Conservation (phyloP, 1,140 invertebrate genomes). For the Apocrypta bakeri region DNA sequence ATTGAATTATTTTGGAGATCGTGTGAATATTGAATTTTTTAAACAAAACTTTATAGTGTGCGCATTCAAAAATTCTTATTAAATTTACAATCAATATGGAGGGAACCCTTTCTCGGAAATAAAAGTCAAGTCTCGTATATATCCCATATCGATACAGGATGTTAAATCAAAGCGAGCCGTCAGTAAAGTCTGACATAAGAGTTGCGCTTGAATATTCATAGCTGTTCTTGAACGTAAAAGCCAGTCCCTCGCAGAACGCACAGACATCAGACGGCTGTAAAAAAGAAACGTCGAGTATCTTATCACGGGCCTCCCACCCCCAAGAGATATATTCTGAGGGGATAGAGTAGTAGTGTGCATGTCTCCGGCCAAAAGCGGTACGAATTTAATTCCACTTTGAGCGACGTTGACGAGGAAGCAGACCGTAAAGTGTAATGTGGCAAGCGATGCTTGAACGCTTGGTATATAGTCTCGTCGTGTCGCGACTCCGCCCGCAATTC, state of each 20-base stretch:
- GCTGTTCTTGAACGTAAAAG: not conserved
- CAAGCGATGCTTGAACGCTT: constrained; percentile 36
- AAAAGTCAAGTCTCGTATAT: no score
- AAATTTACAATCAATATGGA: no score
- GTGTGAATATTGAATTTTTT: no score
- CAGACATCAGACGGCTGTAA: not conserved
- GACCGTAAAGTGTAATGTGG: constrained; percentile 64
- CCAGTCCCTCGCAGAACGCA: not conserved
- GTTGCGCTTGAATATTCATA: not conserved
- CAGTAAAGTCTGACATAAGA: not conserved
- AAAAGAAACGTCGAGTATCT: not conserved
- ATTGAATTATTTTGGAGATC: not conserved
- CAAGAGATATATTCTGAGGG: no score
- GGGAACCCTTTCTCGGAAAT: no score
- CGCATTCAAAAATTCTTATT: no score
- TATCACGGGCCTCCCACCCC: not conserved
- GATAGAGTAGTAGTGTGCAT: not conserved
- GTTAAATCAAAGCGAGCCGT: no score
- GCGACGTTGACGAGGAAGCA: constrained; percentile 57
- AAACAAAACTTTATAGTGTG: no score
- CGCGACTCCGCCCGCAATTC: constrained; percentile 25
- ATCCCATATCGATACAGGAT: no score
- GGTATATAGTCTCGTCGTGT: not conserved
- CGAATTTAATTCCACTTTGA: constrained; percentile 66
- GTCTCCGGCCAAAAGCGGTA: constrained; percentile 30